Percentiles rank a stretch among this genome's conserved stretches.
Evolutionary conservation across 2,113 vertebrate genomes (phyloP).

Genomic region (Paracanthobrama guichenoti): DNA sequence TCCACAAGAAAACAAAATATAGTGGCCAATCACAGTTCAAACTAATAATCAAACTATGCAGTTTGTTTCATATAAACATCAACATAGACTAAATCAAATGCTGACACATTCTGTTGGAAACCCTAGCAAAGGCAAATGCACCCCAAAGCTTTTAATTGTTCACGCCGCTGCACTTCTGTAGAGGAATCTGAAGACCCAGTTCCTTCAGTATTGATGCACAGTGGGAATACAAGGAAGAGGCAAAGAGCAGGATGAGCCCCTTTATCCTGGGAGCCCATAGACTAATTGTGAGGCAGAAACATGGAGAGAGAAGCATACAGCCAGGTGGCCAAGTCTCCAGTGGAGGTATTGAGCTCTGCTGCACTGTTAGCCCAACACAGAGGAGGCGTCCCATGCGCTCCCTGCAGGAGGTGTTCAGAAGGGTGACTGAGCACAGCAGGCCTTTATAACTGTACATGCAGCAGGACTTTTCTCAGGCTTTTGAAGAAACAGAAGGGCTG

Average conservation of each 20-base stretch:
- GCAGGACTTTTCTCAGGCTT: background rate
- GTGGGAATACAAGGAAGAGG: constrained; percentile 5
- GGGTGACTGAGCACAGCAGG: constrained; percentile 42
- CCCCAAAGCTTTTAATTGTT: background rate
- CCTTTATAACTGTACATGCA: constrained; percentile 22
- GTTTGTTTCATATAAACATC: background rate
- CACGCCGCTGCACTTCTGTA: background rate
- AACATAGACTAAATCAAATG: background rate
- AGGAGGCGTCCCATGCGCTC: constrained; percentile 65
- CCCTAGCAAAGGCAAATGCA: background rate
- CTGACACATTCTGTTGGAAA: background rate
- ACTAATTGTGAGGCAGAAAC: constrained; percentile 68
- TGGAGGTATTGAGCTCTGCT: constrained; percentile 69
- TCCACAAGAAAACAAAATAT: too few species aligned
- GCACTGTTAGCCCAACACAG: constrained; percentile 68
- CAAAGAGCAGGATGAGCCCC: constrained; percentile 33
- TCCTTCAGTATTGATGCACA: background rate
- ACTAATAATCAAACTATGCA: background rate
- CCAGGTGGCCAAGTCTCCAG: constrained; percentile 72
- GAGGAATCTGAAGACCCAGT: constrained; percentile 34
- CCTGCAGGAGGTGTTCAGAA: constrained; percentile 47
- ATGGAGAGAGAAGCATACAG: constrained; percentile 53
- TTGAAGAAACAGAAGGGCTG: background rate
- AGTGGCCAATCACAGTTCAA: background rate
- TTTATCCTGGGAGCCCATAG: constrained; percentile 57